Base-by-base conservation (phyloP, 2,888 invertebrate genomes). In the Tridacna gigas region DNA sequence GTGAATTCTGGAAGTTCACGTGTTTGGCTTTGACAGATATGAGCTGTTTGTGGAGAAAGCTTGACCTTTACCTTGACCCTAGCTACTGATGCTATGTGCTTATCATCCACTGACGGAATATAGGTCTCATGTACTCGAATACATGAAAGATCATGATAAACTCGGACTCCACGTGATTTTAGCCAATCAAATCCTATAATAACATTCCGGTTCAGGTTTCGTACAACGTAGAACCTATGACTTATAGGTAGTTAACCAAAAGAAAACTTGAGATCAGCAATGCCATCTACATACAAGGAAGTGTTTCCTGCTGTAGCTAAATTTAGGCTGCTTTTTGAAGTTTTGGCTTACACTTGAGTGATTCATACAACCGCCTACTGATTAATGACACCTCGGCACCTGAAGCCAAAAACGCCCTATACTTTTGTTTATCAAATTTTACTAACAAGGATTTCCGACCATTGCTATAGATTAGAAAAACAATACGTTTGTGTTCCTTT, bases 121-220 rank as follows among this genome's bases (percentile, higher is more conserved):
- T 67, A 67, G 13, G 67, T 67, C 20, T 67, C 67, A 67, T 28
- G 67, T 28, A 67, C 61, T 77, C 75, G 11, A 12, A 81, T 67
- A 28, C 78, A 74, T 0, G 75, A 67, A 18, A 81, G 22, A 67
- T 77, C 82, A 74, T 75, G 81, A 47, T 84, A 84, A 13, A 82
- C 20, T 3, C 81, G 63, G 0, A 82, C 84, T 20, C 82, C 77
- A 18, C 73, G 20, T 74, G 25, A 18, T 25, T 51, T 15, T 0
- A 79, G 28, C 76, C 75, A 83, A n/a, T 83, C 83, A 11, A 45
- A 61, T 0, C 83, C 79, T 69, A 80, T 66, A 4, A 83, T 79
- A 9, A 83, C 13, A 51, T 80, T 83, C 45, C 83, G 76, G 51
- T 83, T 83, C 51, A 80, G 60, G 22, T 76, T 71, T 26, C 28